A percentile compares a stretch with the other conserved stretches of the same genome.
phyloP scores from a whole-genome alignment of 2,113 vertebrate genomes.

The Mormyrus iriodes region DNA sequence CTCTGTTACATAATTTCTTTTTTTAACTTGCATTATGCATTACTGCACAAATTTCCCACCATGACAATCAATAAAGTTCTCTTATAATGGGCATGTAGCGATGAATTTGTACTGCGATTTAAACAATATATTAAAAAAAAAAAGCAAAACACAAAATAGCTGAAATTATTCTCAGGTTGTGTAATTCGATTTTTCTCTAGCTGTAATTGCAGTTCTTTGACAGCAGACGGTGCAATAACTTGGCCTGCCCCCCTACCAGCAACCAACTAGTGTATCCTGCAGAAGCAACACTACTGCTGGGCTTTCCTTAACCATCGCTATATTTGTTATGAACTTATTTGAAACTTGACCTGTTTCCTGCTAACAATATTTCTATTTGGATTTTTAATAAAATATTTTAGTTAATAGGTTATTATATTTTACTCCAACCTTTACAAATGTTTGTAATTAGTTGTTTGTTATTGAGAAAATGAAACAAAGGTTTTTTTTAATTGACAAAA shows the following conservation, averaged over 20 bases:
- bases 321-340: too few species aligned
- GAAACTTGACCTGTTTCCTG: too few species aligned
- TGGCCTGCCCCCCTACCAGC: neutral
- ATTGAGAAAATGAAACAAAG: neutral
- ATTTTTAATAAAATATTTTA: neutral
- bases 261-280: neutral
- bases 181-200: too few species aligned
- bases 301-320: too few species aligned
- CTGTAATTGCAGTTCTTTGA: neutral
- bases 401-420: neutral
- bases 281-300: neutral
- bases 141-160: too few species aligned
- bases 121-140: too few species aligned
- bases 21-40: neutral
- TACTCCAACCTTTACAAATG: neutral
- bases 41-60: neutral
- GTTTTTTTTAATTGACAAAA: neutral
- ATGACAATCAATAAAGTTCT: neutral
- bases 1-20: neutral
- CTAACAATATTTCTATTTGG: too few species aligned
- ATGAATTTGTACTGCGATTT: too few species aligned
- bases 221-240: neutral
- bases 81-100: neutral
- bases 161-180: neutral
- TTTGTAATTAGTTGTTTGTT: neutral